Evolutionary conservation across 2,888 invertebrate genomes (phyloP).

Genomic region (Dioctria rufipes): DNA sequence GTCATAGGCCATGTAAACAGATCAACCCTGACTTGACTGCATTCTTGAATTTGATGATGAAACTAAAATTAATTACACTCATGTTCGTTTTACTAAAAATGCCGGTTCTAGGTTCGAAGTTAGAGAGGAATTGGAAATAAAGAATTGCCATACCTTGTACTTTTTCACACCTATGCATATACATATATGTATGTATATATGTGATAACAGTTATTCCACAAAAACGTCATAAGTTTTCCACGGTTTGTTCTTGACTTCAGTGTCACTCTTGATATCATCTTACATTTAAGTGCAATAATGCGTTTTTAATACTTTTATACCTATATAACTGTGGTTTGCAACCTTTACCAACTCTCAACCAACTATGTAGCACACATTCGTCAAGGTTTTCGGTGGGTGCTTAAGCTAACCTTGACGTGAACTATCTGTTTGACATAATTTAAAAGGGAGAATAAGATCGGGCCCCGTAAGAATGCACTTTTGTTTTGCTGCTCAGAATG

Average conservation of each 20-base stretch:
- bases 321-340: conserved; percentile 40
- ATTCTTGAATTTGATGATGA: no score
- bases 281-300: conserved; percentile 39
- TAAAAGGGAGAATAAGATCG: conserved; percentile 12
- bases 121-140: no score
- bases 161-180: not conserved
- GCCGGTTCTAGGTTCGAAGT: no score
- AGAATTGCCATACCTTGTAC: no score
- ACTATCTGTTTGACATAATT: conserved; percentile 11
- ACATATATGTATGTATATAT: not conserved
- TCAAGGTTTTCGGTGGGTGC: conserved; percentile 29
- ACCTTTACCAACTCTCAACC: conserved; percentile 1
- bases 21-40: no score
- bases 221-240: not conserved
- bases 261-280: conserved; percentile 35
- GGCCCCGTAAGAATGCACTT: not conserved
- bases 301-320: conserved; percentile 27
- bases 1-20: no score
- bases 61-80: no score
- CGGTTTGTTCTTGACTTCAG: conserved; percentile 34
- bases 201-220: not conserved
- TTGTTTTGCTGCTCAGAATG: not conserved
- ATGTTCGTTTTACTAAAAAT: no score
- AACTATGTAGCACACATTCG: conserved; percentile 19
- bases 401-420: conserved; percentile 20